Evolutionary conservation across 2,888 invertebrate genomes (phyloP).

Genomic region (Drosophila borealis): DNA sequence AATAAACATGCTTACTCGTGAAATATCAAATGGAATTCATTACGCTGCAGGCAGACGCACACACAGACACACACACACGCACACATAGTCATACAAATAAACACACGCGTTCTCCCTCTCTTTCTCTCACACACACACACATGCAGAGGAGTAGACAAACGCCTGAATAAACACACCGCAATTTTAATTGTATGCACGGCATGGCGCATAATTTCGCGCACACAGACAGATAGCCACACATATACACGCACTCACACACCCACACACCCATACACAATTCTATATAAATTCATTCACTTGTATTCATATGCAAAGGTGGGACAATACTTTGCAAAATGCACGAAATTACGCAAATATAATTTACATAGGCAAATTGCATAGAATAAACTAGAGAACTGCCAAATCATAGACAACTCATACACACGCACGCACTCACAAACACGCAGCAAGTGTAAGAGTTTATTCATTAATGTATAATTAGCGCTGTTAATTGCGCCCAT

Average conservation of each 20-base stretch:
- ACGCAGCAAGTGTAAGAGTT: not conserved
- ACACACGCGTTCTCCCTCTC: not conserved
- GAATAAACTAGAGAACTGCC: slow-evolving; percentile 31
- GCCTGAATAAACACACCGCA: slow-evolving; percentile 52
- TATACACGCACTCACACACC: not conserved
- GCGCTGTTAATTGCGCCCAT: slow-evolving; percentile 20
- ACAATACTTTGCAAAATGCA: slow-evolving; percentile 44
- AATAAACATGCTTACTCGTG: slow-evolving; percentile 8
- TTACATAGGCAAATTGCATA: slow-evolving; percentile 58
- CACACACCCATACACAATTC: slow-evolving; percentile 1
- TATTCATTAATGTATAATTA: slow-evolving; percentile 40
- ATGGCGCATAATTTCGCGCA: slow-evolving; percentile 50
- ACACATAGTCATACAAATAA: slow-evolving; percentile 2
- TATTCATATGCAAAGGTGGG: slow-evolving; percentile 33
- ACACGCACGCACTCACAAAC: not conserved
- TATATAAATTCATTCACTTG: slow-evolving; percentile 26
- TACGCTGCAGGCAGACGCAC: slow-evolving; percentile 23
- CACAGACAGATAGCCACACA: slow-evolving; percentile 16
- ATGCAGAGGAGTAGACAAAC: slow-evolving; percentile 33
- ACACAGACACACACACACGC: slow-evolving; percentile 1
- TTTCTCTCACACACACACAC: not conserved
- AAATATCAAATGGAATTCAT: slow-evolving; percentile 43
- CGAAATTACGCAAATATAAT: slow-evolving; percentile 59
- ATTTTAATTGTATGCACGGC: slow-evolving; percentile 57
- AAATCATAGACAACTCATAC: slow-evolving; percentile 29